These are phyloP conservation scores for Trematomus bernacchii DNA, from an alignment of 2,797 vertebrate genomes.

Conservation along the genomic window DNA sequence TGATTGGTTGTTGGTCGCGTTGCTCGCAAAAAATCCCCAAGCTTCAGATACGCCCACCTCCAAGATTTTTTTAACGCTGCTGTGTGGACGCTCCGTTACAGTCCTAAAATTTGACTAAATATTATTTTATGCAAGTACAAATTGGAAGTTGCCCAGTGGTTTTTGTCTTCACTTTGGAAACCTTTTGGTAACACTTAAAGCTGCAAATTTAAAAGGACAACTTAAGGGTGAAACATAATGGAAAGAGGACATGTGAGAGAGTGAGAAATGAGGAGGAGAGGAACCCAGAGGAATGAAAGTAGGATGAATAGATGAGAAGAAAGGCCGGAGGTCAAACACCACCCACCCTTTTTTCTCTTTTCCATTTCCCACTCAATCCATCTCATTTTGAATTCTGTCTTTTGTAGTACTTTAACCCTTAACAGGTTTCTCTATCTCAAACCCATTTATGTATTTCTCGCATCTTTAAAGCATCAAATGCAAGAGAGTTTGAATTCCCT, in stretches of 20 bases:
- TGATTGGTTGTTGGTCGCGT: no score
- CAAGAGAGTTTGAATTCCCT: slow-evolving; percentile 2
- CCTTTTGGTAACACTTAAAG: slow-evolving; percentile 7
- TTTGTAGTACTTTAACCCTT: slow-evolving; percentile 35
- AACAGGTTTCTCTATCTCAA: neutral
- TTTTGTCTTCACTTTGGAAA: slow-evolving; percentile 29
- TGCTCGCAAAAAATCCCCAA: no score
- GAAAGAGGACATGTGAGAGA: slow-evolving; percentile 39
- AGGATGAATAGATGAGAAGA: slow-evolving; percentile 74
- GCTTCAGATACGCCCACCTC: no score
- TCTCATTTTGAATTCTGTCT: slow-evolving; percentile 50
- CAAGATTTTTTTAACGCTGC: no score
- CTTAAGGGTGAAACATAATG: neutral
- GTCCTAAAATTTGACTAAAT: neutral
- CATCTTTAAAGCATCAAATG: neutral
- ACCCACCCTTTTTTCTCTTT: slow-evolving; percentile 63
- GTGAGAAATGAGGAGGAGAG: slow-evolving; percentile 70
- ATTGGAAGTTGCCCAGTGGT: neutral
- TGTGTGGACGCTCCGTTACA: no score
- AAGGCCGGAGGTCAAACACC: slow-evolving; percentile 68
- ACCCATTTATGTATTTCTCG: neutral
- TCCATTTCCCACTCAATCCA: slow-evolving; percentile 55
- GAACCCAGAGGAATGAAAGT: slow-evolving; percentile 73
- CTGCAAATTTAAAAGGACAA: slow-evolving; percentile 16
- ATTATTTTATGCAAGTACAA: neutral